phyloP scores from a whole-genome alignment of 2,113 vertebrate species.

The Tragelaphus scriptus region DNA sequence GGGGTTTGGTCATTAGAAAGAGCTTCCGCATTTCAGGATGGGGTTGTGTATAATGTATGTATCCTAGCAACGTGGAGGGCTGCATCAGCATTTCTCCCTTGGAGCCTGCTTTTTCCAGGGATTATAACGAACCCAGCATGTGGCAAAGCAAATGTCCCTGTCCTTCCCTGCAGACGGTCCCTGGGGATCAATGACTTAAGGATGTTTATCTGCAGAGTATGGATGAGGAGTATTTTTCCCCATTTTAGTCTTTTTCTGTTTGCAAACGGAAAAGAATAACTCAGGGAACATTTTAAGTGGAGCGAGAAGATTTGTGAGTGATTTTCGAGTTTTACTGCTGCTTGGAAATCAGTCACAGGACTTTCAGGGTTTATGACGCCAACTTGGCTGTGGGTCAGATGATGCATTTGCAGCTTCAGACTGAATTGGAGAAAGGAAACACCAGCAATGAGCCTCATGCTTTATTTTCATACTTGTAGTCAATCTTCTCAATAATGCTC shows the following conservation, averaged over 20 bases:
- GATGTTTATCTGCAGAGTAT: not conserved
- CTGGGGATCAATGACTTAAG: not conserved
- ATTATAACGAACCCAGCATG: not conserved
- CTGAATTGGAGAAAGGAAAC: not conserved
- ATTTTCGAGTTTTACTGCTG: not conserved
- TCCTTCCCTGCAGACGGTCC: not conserved
- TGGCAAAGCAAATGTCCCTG: not conserved
- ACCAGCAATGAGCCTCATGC: rapidly evolving
- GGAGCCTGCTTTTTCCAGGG: not conserved
- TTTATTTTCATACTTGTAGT: not conserved
- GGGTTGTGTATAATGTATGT: too few relatives aligned
- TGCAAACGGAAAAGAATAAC: not conserved
- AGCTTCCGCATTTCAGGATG: not conserved
- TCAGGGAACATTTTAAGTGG: not conserved
- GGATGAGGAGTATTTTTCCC: not conserved
- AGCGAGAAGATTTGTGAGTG: not conserved
- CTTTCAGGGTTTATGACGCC: not conserved
- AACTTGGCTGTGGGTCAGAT: not conserved
- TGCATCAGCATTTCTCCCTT: not conserved
- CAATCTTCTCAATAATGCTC: not conserved
- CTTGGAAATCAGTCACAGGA: not conserved
- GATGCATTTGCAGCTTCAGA: not conserved
- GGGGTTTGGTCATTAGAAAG: not conserved
- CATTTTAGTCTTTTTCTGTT: not conserved
- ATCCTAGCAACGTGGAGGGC: not conserved